A percentile compares a stretch with the other conserved stretches of the same genome.
phyloP scores from a whole-genome alignment of 1,140 invertebrate species.

The Oppia nitens region DNA sequence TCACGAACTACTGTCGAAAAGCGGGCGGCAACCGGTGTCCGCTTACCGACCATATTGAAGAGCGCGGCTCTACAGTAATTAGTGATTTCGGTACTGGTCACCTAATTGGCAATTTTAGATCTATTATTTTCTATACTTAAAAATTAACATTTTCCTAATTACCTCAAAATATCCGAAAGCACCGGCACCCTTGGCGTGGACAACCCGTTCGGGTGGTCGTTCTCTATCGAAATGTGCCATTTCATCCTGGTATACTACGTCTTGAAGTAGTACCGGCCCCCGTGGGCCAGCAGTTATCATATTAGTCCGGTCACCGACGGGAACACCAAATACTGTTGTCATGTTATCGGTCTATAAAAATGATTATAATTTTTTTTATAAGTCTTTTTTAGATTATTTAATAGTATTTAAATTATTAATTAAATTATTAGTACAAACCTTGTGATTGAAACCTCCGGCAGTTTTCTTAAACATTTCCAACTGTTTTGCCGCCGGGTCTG shows the following conservation, averaged over 20 bases:
- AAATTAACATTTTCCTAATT: constrained; percentile 30
- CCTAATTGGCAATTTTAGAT: too few species aligned
- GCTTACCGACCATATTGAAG: constrained; percentile 67
- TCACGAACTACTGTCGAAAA: constrained; percentile 79
- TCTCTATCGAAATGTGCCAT: constrained; percentile 74
- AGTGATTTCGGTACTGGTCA: constrained; percentile 44
- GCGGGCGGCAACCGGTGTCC: constrained; percentile 56
- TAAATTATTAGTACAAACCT: too few species aligned
- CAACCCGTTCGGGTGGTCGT: constrained; percentile 88
- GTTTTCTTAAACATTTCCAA: constrained; percentile 44
- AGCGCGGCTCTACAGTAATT: constrained; percentile 65
- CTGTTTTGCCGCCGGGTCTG: constrained; percentile 47
- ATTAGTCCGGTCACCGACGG: constrained; percentile 57
- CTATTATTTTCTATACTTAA: too few species aligned
- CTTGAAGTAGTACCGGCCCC: constrained; percentile 73
- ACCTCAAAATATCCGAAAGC: constrained; percentile 97
- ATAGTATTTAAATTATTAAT: too few species aligned
- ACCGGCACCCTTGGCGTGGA: constrained; percentile 90
- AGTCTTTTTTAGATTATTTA: too few species aligned
- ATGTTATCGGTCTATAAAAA: constrained; percentile 22
- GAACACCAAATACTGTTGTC: constrained; percentile 54
- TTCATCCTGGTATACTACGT: constrained; percentile 68
- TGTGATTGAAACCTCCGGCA: too few species aligned
- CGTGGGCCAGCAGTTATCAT: constrained; percentile 66
- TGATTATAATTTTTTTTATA: neutral